These are phyloP conservation scores for Cebus imitator DNA, from an alignment of 2,113 vertebrate species.

Conservation along the genomic window DNA sequence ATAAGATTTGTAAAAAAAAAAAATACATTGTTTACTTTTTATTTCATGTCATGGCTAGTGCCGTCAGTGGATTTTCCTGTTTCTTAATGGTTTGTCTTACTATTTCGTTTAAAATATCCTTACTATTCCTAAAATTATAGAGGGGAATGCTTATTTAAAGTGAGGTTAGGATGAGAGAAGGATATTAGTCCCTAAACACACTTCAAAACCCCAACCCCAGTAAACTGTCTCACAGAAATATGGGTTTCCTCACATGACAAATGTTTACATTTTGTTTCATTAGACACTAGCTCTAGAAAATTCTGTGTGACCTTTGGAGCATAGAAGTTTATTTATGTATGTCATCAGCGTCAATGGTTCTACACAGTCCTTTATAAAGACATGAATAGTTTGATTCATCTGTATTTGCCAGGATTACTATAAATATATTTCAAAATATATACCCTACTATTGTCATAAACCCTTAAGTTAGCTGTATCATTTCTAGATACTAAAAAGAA, in stretches of 20 bases:
- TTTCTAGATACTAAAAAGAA: neutral
- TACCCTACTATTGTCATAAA: neutral
- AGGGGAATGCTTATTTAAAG: neutral
- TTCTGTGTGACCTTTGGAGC: neutral
- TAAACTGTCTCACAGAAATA: neutral
- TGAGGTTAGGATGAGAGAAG: neutral
- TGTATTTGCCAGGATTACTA: neutral
- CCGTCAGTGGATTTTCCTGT: neutral
- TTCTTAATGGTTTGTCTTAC: neutral
- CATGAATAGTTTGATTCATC: neutral
- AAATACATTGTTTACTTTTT: neutral
- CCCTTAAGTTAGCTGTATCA: neutral
- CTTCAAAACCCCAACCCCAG: neutral
- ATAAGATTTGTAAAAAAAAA: neutral
- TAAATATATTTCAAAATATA: slow-evolving; percentile 1
- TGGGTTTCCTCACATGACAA: neutral
- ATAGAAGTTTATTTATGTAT: neutral
- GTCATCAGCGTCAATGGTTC: neutral
- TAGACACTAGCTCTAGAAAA: neutral
- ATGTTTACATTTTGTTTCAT: neutral
- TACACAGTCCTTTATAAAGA: neutral
- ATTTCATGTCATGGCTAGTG: neutral
- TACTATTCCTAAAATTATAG: neutral
- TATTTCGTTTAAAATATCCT: neutral
- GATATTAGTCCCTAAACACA: neutral